These are phyloP conservation scores for Panonychus citri DNA, from an alignment of 1,140 invertebrate genomes.

Conservation along the genomic window DNA sequence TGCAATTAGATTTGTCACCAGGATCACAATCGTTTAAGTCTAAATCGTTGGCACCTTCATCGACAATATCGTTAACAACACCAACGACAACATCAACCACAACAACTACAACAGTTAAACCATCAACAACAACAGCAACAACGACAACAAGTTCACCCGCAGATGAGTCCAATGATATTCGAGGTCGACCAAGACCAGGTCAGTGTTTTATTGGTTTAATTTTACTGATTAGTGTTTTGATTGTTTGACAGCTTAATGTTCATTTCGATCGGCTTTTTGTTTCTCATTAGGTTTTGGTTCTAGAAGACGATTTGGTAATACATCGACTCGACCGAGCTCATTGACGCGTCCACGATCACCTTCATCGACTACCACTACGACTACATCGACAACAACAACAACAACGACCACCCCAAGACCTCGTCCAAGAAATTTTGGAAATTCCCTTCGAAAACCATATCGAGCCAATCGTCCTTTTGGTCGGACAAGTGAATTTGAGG, in stretches of 20 bases:
- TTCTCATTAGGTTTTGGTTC: conserved; percentile 7
- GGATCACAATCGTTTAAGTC: too few species aligned
- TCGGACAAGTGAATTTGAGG: background rate
- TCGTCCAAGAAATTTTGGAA: background rate
- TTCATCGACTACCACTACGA: conserved; percentile 1
- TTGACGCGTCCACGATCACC: background rate
- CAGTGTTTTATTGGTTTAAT: too few species aligned
- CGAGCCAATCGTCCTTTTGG: background rate
- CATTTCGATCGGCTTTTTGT: too few species aligned
- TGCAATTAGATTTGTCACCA: too few species aligned
- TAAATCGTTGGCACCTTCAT: background rate
- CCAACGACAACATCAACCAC: conserved; percentile 7
- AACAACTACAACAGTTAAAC: background rate
- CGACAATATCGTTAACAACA: conserved; percentile 2
- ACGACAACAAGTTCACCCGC: background rate
- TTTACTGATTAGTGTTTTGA: too few species aligned
- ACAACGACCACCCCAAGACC: background rate
- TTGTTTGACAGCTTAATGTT: too few species aligned
- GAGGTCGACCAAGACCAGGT: background rate
- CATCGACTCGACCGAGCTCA: background rate
- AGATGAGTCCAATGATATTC: background rate
- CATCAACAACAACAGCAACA: background rate
- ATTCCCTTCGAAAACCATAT: background rate
- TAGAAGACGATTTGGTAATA: background rate
- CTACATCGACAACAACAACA: background rate